Evolutionary conservation across 2,888 invertebrate species (phyloP), one percentile per base, ranked within the genome.

Genomic region (Andrena bucephala): DNA sequence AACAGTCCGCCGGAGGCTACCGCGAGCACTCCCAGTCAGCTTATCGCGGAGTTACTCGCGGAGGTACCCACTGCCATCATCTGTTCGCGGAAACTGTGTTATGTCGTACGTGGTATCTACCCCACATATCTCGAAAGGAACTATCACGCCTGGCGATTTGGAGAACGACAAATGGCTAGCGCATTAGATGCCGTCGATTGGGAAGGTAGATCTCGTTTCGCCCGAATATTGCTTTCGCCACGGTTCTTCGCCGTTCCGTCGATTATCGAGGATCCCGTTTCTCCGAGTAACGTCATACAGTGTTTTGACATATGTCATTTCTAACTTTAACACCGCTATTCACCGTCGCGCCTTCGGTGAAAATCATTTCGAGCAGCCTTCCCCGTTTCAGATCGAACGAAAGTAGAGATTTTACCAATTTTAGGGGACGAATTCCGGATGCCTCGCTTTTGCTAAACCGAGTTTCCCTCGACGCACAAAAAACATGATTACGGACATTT

Each of bases 151-250:
- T 67, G 73, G 71, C 67, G 59, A 82, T 75, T 83, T 57, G 66
- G 16, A 63, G 57, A 76, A 81, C 77, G 50, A 83, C 86, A 91
- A 90, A 92, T 92, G 92, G 91, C 92, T 87, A 89, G 79, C 84
- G 85, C 87, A 66, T 85, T 88, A 65, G 90, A 86, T 72, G 88
- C 87, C 42, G 85, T 89, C 63, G 92, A 90, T 83, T 92, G 92
- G 92, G 92, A 92, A 92, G 92, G 92, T 92, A 91, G 85, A 81
- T 83, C 78, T 81, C 81, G 59, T 85, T 77, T n/a, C 29, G 52
- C 54, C 36, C 16, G 67, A 54, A 57, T 63, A 54, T 65, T 29
- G 2, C 24, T 67, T 52, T 33, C 16, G 29, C 48, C 24, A 67
- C 67, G 52, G 66, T 29, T 33, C 71, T 33, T 13, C 16, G 7